Evolutionary conservation across 2,888 invertebrate species (phyloP), one percentile per base, ranked within the genome.

Genomic region (Metalampra italica): DNA sequence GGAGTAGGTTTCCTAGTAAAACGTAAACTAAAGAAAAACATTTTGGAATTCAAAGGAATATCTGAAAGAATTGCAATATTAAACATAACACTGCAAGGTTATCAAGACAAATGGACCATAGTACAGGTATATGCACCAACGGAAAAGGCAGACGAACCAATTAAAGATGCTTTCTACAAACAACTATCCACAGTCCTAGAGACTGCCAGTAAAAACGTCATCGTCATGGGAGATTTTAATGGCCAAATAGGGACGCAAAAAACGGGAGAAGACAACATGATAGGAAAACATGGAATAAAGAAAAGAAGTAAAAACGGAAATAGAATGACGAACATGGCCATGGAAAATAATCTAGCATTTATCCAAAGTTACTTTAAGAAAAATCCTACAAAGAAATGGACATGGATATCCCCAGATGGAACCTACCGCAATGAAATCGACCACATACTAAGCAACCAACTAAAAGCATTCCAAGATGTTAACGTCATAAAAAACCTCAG

Each of bases 1-100:
- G 59, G 60, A 12, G 58, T 62, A 2, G 62, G 62, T 4, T 63
- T 57, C 13, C 12, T 60, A 29, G 46, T 63, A 22, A 55, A 58
- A 43, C 52, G 47, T 53, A 22, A 46, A 1, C 15, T 53, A 36
- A 55, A 46, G 39, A 15, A 47, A 13, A 46, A 56, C 30, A 54
- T 59, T 29, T 14, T 51, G 22, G 54, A 43, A 42, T 36, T 57
- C 0, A 50, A 46, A 50, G 53, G 52, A 9, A 46, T 56, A 41
- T 59, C 58, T 8, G 58, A 60, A 8, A 40, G 60, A 1, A 51
- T 57, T 3, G 49, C 51, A 32, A 11, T 60, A 8, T 30, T 62
- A 9, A 53, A 58, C n/a, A 13, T 45, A 8, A 39, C 38, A 5
- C 5, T 30, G 8, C 30, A 5, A 4, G 45, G 43, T 14, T 8